Evolutionary conservation across 2,797 vertebrate genomes (phyloP).

Genomic region (Rhyacichthys aspro): DNA sequence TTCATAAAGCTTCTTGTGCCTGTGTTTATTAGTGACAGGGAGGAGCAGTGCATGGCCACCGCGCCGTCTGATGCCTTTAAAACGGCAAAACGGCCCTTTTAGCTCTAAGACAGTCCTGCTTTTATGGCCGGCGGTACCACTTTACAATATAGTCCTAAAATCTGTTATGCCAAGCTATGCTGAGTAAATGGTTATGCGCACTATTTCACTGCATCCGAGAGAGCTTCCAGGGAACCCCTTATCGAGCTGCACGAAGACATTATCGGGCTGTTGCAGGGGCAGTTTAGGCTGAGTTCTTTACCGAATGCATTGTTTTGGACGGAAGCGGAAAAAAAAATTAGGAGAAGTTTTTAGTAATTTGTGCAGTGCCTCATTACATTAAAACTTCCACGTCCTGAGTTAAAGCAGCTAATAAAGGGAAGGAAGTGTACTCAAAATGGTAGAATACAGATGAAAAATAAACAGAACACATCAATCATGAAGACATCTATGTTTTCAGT

Average conservation of each 20-base stretch:
- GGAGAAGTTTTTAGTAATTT: slow-evolving; percentile 16
- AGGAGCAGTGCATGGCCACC: slow-evolving; percentile 57
- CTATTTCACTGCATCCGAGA: slow-evolving; percentile 17
- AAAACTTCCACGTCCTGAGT: slow-evolving; percentile 12
- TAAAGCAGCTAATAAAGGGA: slow-evolving; percentile 9
- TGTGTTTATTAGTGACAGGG: slow-evolving; percentile 75
- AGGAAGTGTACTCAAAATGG: slow-evolving; percentile 1
- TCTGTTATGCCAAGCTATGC: slow-evolving; percentile 50
- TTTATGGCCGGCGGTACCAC: slow-evolving; percentile 42
- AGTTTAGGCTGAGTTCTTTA: background rate
- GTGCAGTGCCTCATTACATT: slow-evolving; percentile 17
- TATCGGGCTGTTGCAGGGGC: slow-evolving; percentile 22
- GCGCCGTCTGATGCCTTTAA: slow-evolving; percentile 40
- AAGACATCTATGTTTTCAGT: no score
- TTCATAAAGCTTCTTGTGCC: slow-evolving; percentile 76
- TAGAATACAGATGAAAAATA: background rate
- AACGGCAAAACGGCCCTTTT: slow-evolving; percentile 56
- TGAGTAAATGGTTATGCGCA: slow-evolving; percentile 17
- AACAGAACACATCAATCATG: background rate
- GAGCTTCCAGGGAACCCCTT: slow-evolving; percentile 9
- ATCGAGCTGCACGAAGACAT: slow-evolving; percentile 8
- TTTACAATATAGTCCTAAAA: slow-evolving; percentile 49
- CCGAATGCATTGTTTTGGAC: slow-evolving; percentile 20
- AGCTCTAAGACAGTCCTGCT: slow-evolving; percentile 31
- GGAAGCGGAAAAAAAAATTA: slow-evolving; percentile 13